Evolutionary conservation across 1,140 invertebrate species (phyloP), one percentile per base, ranked within the genome.

Genomic region (Drosophila navojoa): DNA sequence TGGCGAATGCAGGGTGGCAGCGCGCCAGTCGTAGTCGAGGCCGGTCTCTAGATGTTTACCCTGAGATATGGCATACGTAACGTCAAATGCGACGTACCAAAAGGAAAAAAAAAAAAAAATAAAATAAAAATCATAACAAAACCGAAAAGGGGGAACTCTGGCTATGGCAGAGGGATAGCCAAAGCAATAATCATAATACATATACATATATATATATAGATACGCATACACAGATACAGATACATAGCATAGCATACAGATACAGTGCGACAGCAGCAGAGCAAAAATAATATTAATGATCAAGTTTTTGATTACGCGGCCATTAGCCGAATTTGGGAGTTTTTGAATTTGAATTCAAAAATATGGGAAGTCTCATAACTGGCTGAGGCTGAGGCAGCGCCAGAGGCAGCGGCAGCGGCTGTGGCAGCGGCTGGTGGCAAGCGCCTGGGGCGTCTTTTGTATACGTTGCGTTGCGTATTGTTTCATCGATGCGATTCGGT

Each of bases 161-260:
- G 68, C 62, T 60, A 10, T 59, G 29, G 52, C 70, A 58, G 71
- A 71, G 53, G 79, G 60, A 76, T 64, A 85, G 58, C 78, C 67
- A 69, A 75, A 76, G 81, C 81, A 81, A 85, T 85, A 85, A 85
- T 82, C 80, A 71, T 81, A 74, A 62, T 62, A 54, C 32, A 60
- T 10, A 42, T 35, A 59, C 55, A 71, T 25, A 53, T 42, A 49
- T 50, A 62, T 35, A 45, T 49, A 62, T 42, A 71, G 61, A 55
- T 38, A 72, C 57, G 45, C 38, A 71, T 1, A 22, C 1, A 22
- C 53, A 64, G 7, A 44, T 69, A 61, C 60, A 62, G 11, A 45
- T 42, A 61, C 67, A 52, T 54, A 73, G 59, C 50, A n/a, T n/a
- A 50, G 25, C 25, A 38, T 55, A 50, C 52, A 55, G 32, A 49